Evolutionary conservation across 2,113 vertebrate species (phyloP), one percentile per base, ranked within the genome.

Genomic region (Triplophysa siluroides): DNA sequence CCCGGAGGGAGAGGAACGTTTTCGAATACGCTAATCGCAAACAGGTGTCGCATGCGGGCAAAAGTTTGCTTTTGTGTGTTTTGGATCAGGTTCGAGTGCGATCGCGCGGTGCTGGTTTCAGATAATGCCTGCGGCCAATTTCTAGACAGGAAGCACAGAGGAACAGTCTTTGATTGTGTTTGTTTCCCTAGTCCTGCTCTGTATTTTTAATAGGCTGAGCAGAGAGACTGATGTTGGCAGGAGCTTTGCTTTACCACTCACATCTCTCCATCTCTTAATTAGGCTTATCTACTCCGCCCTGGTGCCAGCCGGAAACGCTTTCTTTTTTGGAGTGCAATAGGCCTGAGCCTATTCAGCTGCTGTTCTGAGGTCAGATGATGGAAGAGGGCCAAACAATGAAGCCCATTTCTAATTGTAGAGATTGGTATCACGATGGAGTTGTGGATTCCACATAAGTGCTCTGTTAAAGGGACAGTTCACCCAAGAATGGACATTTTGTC

Each of bases 141-240:
- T 73, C 50, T 72, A 54, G 58, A 72, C 26, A 54, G 67, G 68
- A 72, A 72, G 21, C 3, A 24, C 45, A 52, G 43, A 23, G 69
- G 78, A 75, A 72, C 26, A 54, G 45, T 18, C 71, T 64, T 56
- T 58, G 78, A 75, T 50, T 81, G 60, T 67, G 47, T 56, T 65
- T 66, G 21, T 68, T 65, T 69, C 56, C 41, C 54, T 69, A 24
- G 23, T 78, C 65, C 26, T 61, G 62, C 68, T 68, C 79, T 65
- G 80, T 81, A 70, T 61, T 73, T 82, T 82, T 56, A 81, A 71
- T 50, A 41, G 78, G 70, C 66, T 76, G 38, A 82, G 71, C 60
- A 73, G 64, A 41, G 50, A 78, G 68, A 73, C 54, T 73, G 71
- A 45, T 62, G 56, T 78, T 81, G 61, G 62, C 77, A 62, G 23